These are phyloP conservation scores for Drosophila sulfurigaster DNA, from an alignment of 1,140 invertebrate species.

Conservation along the genomic window DNA sequence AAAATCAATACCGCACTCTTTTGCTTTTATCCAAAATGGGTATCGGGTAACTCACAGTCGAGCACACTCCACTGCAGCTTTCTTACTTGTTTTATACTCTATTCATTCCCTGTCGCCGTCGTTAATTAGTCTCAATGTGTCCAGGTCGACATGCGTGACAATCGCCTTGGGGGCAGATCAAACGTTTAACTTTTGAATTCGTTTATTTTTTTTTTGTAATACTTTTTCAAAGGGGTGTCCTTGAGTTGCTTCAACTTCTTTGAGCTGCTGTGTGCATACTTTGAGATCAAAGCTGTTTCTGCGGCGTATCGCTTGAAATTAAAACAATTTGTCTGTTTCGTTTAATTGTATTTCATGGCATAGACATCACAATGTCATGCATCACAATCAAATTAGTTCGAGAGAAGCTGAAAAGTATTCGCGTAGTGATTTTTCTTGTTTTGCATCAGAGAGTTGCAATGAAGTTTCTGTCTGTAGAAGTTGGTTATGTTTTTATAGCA, in stretches of 20 bases:
- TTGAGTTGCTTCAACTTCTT: neutral
- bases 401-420: neutral
- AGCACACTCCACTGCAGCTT: no score
- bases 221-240: slow-evolving; percentile 31
- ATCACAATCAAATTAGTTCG: neutral
- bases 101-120: slow-evolving; percentile 18
- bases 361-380: neutral
- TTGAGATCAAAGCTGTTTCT: slow-evolving; percentile 43
- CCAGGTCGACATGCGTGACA: slow-evolving; percentile 56
- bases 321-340: neutral
- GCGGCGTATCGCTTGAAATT: neutral
- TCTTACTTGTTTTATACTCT: no score
- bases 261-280: neutral
- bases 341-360: neutral
- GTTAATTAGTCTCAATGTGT: slow-evolving; percentile 69
- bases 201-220: neutral
- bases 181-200: slow-evolving; percentile 39
- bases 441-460: neutral
- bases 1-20: no score
- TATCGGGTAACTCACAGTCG: no score
- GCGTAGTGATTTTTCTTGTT: neutral
- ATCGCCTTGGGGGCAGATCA: slow-evolving; percentile 64
- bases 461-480: neutral
- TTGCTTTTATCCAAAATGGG: no score
- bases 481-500: neutral